Percentiles rank a stretch among this genome's conserved stretches.
Conservation (phyloP, 2,797 vertebrate species). For the Onychomys arenicola region DNA sequence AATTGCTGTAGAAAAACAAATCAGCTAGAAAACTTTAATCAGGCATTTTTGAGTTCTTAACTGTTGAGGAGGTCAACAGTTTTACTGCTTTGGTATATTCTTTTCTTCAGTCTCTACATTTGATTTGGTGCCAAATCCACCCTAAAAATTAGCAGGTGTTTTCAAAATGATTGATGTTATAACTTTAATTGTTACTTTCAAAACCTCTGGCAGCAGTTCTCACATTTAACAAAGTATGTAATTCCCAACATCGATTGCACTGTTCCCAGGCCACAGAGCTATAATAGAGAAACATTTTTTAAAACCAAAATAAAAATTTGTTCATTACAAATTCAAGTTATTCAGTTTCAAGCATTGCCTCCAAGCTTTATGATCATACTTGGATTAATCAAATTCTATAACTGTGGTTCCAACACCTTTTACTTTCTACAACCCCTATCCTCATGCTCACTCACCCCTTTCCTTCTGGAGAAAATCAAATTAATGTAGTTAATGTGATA, state of each 20-base stretch:
- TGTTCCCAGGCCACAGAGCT: conserved; percentile 58
- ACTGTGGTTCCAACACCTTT: conserved; percentile 5
- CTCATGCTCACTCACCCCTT: neutral
- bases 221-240: conserved; percentile 67
- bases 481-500: neutral
- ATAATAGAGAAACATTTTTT: conserved; percentile 31
- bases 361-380: neutral
- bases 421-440: neutral
- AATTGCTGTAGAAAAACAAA: conserved; percentile 7
- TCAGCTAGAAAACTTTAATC: conserved; percentile 27
- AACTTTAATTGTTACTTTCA: conserved; percentile 70
- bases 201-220: conserved; percentile 57
- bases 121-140: conserved; percentile 58
- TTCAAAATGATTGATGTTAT: conserved; percentile 70
- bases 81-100: conserved; percentile 43
- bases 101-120: conserved; percentile 48
- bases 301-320: neutral
- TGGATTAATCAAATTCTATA: conserved; percentile 7
- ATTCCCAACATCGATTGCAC: conserved; percentile 34
- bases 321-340: conserved; percentile 36
- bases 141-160: conserved; percentile 72
- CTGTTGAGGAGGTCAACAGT: neutral
- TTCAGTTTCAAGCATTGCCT: neutral
- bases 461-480: conserved; percentile 48
- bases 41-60: conserved; percentile 41